Base-by-base conservation (phyloP, 2,113 vertebrate genomes). In the Larimichthys crocea region DNA sequence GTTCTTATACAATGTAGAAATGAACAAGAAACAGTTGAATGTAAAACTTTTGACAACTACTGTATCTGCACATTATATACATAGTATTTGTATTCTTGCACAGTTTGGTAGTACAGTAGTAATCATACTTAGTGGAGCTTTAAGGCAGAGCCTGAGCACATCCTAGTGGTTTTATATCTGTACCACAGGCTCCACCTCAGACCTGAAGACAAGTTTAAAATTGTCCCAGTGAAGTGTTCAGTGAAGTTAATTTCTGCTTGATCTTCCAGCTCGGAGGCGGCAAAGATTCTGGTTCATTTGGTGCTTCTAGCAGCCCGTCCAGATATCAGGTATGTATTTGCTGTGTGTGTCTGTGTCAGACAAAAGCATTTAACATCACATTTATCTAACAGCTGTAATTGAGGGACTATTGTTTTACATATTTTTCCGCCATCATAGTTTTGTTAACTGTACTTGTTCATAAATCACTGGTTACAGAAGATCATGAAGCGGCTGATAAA, bases 401-500 rank as follows among this genome's bases (percentile, higher is more conserved):
- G 7, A 50, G 29, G 14, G 29, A 15, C 8, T 55, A 22, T 50
- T 65, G 7, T 44, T 57, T 24, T 3, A 40, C 40, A 8, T 65
- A 10, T 5, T 2, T 19, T 29, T 46, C 35, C 10, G 22, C 10
- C 5, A n/a, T 46, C 7, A 15, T 29, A 29, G 4, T 14, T n/a
- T n/a, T 64, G 22, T 50, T 63, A 59, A 50, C 52, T 60, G 0
- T 42, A 20, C 35, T 0, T 29, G 1, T 40, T 53, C 3, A 49
- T n/a, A 5, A n/a, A 22, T 56, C 31, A 14, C 50, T 65, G 66
- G 10, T 74, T 82, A 53, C 88, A 99, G 98, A 99, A 99, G 94
- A 97, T 99, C 92, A 99, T 99, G 98, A 98, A 99, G 83, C 96
- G 98, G 40, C 96, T 99, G 50, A 98, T 99, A 85, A 99, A 99